Evolutionary conservation across 2,113 vertebrate species (phyloP), one percentile per base, ranked within the genome.

Genomic region (Oncorhynchus kisutch): DNA sequence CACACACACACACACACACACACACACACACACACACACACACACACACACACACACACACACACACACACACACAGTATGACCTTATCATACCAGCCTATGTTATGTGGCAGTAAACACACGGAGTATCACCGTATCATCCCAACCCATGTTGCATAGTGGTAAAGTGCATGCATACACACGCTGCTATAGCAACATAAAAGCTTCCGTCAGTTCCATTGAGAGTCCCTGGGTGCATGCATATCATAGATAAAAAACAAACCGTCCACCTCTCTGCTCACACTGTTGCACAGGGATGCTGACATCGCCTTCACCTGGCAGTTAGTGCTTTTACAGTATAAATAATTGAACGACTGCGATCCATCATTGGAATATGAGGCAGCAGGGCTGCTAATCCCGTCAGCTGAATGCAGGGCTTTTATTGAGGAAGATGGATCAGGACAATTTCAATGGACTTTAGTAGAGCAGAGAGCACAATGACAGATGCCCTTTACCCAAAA

Each of bases 281-380:
- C 81, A 64, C 87, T 86, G 78, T 91, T 89, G 91, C 89, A 88
- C 89, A 85, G 89, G 86, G 87, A 86, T 91, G 91, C 91, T 92
- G 92, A 92, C 90, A 87, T 90, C 85, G 90, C 91, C 89, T 86
- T 90, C 91, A 91, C 88, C 91, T 91, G 92, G 89, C 92, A 90
- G 87, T 88, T 85, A 81, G 85, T 88, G 88, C 89, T 93, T 91
- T 93, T 93, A 91, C 89, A 82, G 88, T 91, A 92, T 93, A 90
- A 93, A 93, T 93, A 93, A 93, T 93, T 88, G 85, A 93, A 85
- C 85, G 89, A 88, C 86, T 81, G 11, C 87, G 85, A 90, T 92
- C 88, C 89, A 91, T 89, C 89, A 90, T 78, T 75, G 85, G 69
- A 84, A 87, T 89, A 89, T 84, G 86, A 89, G 84, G 87, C 91